These are phyloP conservation scores for Leptobrachium leishanense DNA, from an alignment of 2,113 vertebrate genomes.

Conservation along the genomic window DNA sequence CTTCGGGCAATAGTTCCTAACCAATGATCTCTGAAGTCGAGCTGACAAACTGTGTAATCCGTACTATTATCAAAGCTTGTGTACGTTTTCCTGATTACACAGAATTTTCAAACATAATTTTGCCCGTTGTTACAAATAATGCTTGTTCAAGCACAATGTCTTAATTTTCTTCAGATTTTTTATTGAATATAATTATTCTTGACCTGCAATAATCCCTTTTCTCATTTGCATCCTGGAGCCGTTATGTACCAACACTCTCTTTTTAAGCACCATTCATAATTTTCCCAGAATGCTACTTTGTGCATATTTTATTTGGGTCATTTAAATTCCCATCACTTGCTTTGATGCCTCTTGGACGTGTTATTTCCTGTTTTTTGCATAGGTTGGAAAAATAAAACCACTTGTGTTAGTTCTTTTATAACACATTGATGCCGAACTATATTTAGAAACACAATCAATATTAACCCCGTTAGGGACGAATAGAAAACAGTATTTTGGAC, in stretches of 20 bases:
- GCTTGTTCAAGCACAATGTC: not conserved
- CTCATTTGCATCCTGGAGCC: not conserved
- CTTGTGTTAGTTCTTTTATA: not conserved
- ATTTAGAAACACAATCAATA: no score
- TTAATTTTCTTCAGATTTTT: not conserved
- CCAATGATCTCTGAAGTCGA: conserved; percentile 17
- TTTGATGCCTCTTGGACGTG: conserved; percentile 1
- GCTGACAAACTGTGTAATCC: not conserved
- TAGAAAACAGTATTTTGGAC: no score
- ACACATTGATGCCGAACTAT: not conserved
- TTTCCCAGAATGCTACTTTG: not conserved
- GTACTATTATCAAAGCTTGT: not conserved
- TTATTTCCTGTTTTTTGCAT: not conserved
- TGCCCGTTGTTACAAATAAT: not conserved
- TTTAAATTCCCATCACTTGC: conserved; percentile 20
- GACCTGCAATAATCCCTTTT: not conserved
- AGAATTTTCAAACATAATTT: no score
- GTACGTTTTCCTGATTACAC: not conserved
- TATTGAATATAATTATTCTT: not conserved
- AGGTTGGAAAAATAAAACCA: not conserved
- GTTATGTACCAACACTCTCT: not conserved
- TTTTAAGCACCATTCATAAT: not conserved
- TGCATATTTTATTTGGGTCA: not conserved
- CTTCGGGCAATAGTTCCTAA: conserved; percentile 27
- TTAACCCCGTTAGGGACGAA: no score